phyloP scores from a whole-genome alignment of 1,140 invertebrate genomes.

The Meloidogyne exigua region DNA sequence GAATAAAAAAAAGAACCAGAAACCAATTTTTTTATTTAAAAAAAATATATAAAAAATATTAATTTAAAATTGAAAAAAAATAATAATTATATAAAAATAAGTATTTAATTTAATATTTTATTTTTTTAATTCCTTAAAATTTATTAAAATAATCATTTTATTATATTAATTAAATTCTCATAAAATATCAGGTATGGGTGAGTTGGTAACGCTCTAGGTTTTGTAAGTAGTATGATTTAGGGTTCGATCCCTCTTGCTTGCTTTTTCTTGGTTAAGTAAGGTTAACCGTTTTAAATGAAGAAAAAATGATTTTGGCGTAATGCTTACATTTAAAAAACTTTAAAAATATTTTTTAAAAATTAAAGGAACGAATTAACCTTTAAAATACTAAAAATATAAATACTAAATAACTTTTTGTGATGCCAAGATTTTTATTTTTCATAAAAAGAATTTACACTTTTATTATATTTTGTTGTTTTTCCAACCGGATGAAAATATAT shows the following conservation, averaged over 20 bases:
- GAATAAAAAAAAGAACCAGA: no score
- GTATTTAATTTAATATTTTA: not conserved
- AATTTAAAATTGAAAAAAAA: no score
- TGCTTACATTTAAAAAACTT: not conserved
- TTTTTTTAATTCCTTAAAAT: conserved; percentile 5
- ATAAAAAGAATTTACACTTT: no score
- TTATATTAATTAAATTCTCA: no score
- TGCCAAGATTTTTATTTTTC: no score
- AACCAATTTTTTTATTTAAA: not conserved
- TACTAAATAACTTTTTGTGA: no score
- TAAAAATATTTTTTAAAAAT: not conserved
- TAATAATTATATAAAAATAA: no score
- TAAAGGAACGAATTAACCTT: no score
- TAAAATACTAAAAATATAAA: no score
- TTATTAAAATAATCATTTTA: not conserved
- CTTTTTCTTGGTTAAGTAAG: no score
- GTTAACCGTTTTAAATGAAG: not conserved
- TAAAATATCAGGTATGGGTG: not conserved
- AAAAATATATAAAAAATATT: not conserved
- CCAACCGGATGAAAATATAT: not conserved
- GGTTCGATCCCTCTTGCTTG: not conserved
- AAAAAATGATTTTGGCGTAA: not conserved
- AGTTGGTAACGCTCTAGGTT: not conserved
- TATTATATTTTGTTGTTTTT: not conserved
- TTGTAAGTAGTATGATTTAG: not conserved